Evolutionary conservation across 2,888 invertebrate species (phyloP).

Genomic region (Brachyptera risi): DNA sequence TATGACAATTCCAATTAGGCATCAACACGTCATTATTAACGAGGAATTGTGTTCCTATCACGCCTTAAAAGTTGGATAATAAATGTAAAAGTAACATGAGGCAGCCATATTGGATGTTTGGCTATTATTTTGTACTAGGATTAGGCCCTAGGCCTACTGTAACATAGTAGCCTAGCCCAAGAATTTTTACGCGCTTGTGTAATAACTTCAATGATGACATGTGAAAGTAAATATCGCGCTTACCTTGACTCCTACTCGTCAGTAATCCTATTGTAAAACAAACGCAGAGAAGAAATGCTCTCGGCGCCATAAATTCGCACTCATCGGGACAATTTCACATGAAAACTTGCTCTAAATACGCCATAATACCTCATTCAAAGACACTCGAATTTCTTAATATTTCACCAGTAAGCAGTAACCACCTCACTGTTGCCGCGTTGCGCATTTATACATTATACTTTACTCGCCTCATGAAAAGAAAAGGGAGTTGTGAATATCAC

Average conservation of each 20-base stretch:
- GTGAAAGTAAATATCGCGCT: constrained; percentile 12
- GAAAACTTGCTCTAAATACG: constrained; percentile 39
- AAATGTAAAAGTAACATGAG: no score
- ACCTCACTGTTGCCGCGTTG: no score
- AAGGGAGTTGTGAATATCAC: constrained; percentile 22
- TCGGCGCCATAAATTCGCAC: constrained; percentile 74
- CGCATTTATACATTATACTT: constrained; percentile 33
- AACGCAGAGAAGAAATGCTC: constrained; percentile 67
- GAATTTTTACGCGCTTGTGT: neutral
- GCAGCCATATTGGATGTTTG: constrained; percentile 31
- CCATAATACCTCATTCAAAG: constrained; percentile 37
- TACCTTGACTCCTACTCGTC: constrained; percentile 31
- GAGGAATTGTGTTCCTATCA: no score
- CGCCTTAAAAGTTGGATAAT: no score
- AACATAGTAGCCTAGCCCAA: no score
- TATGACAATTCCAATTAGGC: no score
- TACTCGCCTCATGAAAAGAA: constrained; percentile 38
- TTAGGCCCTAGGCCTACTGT: no score
- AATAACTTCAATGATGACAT: constrained; percentile 1
- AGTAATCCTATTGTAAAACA: constrained; percentile 53
- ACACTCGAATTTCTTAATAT: no score
- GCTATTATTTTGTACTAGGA: constrained; percentile 19
- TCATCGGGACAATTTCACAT: constrained; percentile 57
- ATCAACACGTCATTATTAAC: no score
- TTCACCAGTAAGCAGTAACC: no score